Evolutionary conservation across 64 coral and sea anemone species (phyloP).

Genomic region (Montipora foliosa): DNA sequence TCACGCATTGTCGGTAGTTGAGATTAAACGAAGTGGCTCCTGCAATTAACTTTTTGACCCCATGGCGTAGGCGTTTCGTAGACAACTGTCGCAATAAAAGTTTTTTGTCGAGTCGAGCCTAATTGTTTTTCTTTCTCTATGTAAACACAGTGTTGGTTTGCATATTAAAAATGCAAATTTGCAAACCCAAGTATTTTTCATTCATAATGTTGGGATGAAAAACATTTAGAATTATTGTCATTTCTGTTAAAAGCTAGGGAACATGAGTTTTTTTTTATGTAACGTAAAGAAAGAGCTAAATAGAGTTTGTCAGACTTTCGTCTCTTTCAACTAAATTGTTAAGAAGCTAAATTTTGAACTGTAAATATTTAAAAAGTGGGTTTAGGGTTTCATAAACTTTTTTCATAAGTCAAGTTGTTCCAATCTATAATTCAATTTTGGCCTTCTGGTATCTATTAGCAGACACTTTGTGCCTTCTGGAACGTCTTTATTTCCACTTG

Average conservation of each 20-base stretch:
- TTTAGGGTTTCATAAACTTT: neutral
- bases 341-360: neutral
- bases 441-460: too few relatives aligned
- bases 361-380: neutral
- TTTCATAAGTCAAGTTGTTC: neutral
- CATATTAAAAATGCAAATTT: slow-evolving; percentile 52
- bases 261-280: too few relatives aligned
- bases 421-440: neutral
- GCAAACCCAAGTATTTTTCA: neutral
- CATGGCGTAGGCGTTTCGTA: neutral
- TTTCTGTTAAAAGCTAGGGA: neutral
- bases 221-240: neutral
- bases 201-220: neutral
- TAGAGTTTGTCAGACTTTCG: too few relatives aligned
- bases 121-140: neutral
- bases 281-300: too few relatives aligned
- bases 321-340: too few relatives aligned
- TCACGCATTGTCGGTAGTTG: neutral
- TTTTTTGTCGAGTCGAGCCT: neutral
- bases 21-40: neutral
- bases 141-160: neutral
- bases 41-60: neutral
- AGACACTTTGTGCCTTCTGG: neutral
- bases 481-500: neutral
- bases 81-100: neutral